A percentile compares a stretch with the other conserved stretches of the same genome.
Conservation (phyloP, 2,797 vertebrate genomes). For the Peromyscus nudipes region DNA sequence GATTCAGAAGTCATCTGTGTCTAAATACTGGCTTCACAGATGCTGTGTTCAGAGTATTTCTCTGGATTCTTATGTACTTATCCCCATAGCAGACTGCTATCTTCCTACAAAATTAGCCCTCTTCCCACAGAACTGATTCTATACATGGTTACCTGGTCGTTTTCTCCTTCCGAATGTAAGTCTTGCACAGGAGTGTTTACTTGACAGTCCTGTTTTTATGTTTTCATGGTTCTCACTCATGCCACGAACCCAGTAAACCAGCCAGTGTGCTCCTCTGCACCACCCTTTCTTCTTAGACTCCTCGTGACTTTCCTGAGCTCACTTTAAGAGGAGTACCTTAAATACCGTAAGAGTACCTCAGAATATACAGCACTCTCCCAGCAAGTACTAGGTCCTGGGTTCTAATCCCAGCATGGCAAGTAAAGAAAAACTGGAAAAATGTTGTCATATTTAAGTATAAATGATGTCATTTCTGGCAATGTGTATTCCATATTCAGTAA, state of each 20-base stretch:
- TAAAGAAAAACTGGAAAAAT: not conserved
- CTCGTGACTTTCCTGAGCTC: constrained; percentile 16
- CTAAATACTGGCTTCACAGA: not conserved
- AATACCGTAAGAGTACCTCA: not conserved
- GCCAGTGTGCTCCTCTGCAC: not conserved
- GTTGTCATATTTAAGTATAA: constrained; percentile 26
- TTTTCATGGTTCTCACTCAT: not conserved
- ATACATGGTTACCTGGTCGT: not conserved
- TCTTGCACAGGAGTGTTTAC: not conserved
- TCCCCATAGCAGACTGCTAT: not conserved
- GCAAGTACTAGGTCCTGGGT: not conserved
- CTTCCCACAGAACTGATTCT: constrained; percentile 13
- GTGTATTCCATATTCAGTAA: constrained; percentile 17
- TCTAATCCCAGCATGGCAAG: not conserved
- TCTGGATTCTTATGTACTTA: not conserved
- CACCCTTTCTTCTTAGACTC: not conserved
- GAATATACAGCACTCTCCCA: not conserved
- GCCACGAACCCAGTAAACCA: not conserved
- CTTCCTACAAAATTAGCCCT: not conserved
- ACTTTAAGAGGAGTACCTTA: not conserved
- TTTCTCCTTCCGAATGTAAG: constrained; percentile 27
- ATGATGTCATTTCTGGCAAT: not conserved
- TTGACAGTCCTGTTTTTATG: not conserved
- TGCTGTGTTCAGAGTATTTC: not conserved
- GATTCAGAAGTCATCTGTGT: not conserved